Conservation (phyloP, 2,888 invertebrate genomes). For the Salticus scenicus region DNA sequence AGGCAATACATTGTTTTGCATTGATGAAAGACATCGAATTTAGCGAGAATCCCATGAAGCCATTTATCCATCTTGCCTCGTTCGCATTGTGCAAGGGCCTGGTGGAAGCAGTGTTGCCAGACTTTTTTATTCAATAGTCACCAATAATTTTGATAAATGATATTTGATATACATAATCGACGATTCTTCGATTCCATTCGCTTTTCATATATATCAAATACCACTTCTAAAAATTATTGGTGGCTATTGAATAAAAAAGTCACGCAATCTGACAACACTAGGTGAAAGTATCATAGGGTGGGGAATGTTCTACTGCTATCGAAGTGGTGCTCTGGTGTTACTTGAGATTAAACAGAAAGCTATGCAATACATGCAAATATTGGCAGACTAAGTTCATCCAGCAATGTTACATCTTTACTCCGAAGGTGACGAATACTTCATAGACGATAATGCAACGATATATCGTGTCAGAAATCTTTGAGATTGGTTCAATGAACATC, state of each 20-base stretch:
- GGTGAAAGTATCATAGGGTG: background rate
- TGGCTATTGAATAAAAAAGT: no score
- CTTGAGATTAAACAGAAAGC: background rate
- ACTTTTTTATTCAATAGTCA: no score
- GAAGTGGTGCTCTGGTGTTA: background rate
- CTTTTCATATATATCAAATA: no score
- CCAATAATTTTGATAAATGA: no score
- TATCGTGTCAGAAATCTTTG: background rate
- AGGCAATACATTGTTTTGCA: background rate
- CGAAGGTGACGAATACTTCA: background rate
- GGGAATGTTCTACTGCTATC: background rate
- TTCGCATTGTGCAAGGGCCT: background rate
- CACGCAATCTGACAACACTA: no score
- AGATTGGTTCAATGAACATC: background rate
- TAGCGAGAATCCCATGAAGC: background rate
- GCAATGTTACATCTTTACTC: background rate
- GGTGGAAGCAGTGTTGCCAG: no score
- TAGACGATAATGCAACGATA: background rate
- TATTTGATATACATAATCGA: no score
- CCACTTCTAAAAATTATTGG: no score
- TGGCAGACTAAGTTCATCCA: background rate
- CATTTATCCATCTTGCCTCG: constrained; percentile 1
- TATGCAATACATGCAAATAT: background rate
- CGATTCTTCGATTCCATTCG: no score
- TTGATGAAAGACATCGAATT: background rate